phyloP scores from a whole-genome alignment of 2,113 vertebrate species.

The Pituophis catenifer region DNA sequence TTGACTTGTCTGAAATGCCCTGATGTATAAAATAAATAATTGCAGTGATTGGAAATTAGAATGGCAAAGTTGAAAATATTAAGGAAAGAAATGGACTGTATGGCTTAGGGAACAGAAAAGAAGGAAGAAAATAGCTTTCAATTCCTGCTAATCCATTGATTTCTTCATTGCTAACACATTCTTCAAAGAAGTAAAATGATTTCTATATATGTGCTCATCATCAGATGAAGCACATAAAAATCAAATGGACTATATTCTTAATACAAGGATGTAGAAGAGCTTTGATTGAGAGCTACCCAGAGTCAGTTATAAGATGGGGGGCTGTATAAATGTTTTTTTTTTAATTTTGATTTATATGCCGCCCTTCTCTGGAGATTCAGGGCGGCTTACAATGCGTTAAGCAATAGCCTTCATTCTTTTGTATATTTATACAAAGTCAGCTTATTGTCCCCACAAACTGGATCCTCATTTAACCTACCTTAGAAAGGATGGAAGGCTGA shows the following conservation, averaged over 20 bases:
- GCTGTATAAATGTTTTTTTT: not conserved
- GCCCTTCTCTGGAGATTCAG: no score
- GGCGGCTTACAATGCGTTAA: no score
- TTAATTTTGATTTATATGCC: no score
- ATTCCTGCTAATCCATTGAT: not conserved
- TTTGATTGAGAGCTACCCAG: not conserved
- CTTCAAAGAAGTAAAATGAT: not conserved
- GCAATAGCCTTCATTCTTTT: no score
- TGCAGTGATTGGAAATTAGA: not conserved
- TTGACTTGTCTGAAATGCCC: constrained; percentile 8
- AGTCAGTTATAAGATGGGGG: not conserved
- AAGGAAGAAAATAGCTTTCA: not conserved
- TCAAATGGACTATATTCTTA: not conserved
- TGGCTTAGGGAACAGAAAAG: not conserved
- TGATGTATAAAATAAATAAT: constrained; percentile 10
- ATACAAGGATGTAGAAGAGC: not conserved
- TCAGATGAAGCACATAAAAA: not conserved
- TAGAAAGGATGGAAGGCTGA: no score
- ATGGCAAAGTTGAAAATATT: not conserved
- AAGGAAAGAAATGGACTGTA: not conserved
- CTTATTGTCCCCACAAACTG: no score
- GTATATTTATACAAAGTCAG: no score
- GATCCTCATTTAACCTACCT: no score
- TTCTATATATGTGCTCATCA: not conserved
- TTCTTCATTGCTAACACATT: not conserved